Conservation (phyloP, 2,797 vertebrate genomes). For the Glossophaga mutica region DNA sequence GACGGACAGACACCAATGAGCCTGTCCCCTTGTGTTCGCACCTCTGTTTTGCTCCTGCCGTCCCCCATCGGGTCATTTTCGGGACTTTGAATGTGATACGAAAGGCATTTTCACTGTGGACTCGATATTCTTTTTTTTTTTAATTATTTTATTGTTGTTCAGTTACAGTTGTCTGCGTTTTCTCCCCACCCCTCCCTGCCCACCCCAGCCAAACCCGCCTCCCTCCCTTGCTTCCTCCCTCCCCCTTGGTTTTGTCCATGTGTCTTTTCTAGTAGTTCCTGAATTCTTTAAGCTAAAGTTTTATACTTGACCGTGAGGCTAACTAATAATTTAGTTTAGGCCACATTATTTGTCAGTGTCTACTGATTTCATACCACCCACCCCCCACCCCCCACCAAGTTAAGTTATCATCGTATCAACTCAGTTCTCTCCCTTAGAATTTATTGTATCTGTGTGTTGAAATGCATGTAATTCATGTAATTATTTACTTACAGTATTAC, state of each 20-base stretch:
- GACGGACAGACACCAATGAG: no score
- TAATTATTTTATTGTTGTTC: no score
- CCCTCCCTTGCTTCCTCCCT: no score
- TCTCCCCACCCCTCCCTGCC: no score
- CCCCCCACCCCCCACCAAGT: fast-evolving
- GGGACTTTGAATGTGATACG: neutral
- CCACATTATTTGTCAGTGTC: neutral
- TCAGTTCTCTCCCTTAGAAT: neutral
- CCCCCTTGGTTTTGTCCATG: no score
- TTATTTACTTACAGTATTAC: neutral
- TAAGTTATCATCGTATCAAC: neutral
- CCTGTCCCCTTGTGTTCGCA: neutral
- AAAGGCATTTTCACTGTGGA: neutral
- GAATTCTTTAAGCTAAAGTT: neutral
- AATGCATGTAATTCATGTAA: neutral
- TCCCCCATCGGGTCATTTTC: neutral
- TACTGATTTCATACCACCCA: neutral
- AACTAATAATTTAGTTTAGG: neutral
- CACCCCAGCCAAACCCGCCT: no score
- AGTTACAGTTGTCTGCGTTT: no score
- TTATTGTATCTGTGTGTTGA: neutral
- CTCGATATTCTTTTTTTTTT: neutral
- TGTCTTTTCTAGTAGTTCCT: no score
- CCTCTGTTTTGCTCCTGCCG: fast-evolving
- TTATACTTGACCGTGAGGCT: neutral